A percentile compares a stretch with the other conserved stretches of the same genome.
phyloP scores from a whole-genome alignment of 2,888 invertebrate genomes.

The Ichneumoninae sp. region DNA sequence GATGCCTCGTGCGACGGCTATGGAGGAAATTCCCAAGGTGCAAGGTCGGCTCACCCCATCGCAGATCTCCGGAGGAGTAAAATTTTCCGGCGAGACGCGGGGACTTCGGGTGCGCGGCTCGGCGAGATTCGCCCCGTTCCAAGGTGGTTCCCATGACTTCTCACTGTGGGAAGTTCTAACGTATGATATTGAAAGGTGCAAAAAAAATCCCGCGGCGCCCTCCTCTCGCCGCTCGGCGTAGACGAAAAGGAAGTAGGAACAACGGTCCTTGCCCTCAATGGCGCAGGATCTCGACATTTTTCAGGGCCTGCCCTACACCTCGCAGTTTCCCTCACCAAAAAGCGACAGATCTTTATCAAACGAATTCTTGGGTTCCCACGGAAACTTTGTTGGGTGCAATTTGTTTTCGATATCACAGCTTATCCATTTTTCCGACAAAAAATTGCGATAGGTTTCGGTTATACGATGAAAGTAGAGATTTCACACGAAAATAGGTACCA shows the following conservation, averaged over 20 bases:
- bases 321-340: neutral
- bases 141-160: conserved; percentile 77
- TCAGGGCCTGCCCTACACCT: conserved; percentile 11
- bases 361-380: neutral
- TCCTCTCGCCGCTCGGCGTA: conserved; percentile 43
- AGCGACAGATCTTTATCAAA: conserved; percentile 5
- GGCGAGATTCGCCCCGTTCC: conserved; percentile 47
- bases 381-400: neutral
- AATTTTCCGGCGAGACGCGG: conserved; percentile 72
- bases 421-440: too few relatives aligned
- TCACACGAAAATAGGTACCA: too few relatives aligned
- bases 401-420: neutral
- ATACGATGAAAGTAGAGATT: too few relatives aligned
- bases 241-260: conserved; percentile 78
- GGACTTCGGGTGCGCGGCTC: conserved; percentile 20
- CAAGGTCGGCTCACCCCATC: conserved; percentile 57
- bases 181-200: conserved; percentile 81
- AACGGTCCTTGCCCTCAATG: conserved; percentile 80
- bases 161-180: conserved; percentile 82
- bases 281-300: conserved; percentile 70
- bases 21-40: conserved; percentile 69
- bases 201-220: conserved; percentile 74
- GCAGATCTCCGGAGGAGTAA: conserved; percentile 75
- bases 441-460: too few relatives aligned
- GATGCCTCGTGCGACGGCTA: conserved; percentile 11